These are phyloP conservation scores for Galemys pyrenaicus DNA, from an alignment of 2,113 vertebrate genomes.

Conservation along the genomic window DNA sequence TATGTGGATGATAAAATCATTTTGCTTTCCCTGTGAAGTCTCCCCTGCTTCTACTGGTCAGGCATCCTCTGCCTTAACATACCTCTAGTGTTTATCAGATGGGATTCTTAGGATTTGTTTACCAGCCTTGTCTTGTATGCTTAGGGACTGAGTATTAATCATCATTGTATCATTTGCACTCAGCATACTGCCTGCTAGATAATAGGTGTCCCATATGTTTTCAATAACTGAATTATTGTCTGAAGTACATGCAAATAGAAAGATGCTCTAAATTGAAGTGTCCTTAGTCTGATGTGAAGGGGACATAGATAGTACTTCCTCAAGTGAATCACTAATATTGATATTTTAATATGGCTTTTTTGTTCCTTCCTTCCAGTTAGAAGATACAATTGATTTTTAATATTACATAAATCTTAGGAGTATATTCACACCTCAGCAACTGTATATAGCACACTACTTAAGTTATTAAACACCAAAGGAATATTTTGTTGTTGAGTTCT, in stretches of 20 bases:
- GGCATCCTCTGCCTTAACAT: no score
- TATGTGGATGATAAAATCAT: not conserved
- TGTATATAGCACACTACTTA: not conserved
- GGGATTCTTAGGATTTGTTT: not conserved
- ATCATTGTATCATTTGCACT: not conserved
- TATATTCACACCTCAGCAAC: not conserved
- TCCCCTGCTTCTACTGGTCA: not conserved
- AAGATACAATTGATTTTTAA: not conserved
- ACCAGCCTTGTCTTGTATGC: not conserved
- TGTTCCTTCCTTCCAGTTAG: constrained; percentile 15
- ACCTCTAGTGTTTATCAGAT: not conserved
- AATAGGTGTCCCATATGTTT: not conserved
- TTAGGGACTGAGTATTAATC: not conserved
- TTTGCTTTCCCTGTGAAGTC: not conserved
- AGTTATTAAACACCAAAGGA: constrained; percentile 11
- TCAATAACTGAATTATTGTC: constrained; percentile 1
- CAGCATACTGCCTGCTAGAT: not conserved
- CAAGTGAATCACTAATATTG: constrained; percentile 15
- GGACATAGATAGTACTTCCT: not conserved
- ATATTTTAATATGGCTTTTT: constrained; percentile 15
- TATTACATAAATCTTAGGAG: not conserved
- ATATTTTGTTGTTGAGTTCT: not conserved
- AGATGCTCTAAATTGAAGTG: not conserved
- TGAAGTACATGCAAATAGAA: not conserved
- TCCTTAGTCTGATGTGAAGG: constrained; percentile 12